A percentile compares a stretch with the other conserved stretches of the same genome.
Conservation (phyloP, 2,113 vertebrate genomes). For the Cheilinus undulatus region DNA sequence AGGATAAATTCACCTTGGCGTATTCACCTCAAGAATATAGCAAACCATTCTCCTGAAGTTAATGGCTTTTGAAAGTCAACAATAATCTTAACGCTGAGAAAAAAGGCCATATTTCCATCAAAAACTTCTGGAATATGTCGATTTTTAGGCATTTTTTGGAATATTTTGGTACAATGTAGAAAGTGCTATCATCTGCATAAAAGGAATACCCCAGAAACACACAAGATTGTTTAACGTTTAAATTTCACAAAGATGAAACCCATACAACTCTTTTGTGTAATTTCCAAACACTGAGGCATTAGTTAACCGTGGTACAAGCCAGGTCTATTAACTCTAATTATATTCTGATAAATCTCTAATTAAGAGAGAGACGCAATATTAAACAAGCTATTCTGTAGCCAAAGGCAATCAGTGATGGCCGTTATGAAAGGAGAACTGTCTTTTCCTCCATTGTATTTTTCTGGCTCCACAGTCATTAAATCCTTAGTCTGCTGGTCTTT, state of each 20-base stretch:
- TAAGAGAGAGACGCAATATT: slow-evolving; percentile 28
- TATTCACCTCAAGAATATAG: not conserved
- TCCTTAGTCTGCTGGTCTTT: slow-evolving; percentile 37
- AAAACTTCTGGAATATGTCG: not conserved
- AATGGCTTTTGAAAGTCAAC: not conserved
- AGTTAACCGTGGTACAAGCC: not conserved
- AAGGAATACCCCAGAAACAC: not conserved
- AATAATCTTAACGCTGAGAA: not conserved
- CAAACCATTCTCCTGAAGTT: not conserved
- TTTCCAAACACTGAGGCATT: slow-evolving; percentile 14
- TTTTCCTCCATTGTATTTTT: slow-evolving; percentile 18
- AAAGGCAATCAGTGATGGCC: slow-evolving; percentile 16
- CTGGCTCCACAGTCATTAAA: slow-evolving; percentile 29
- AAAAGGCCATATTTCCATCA: not conserved
- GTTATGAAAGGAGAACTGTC: slow-evolving; percentile 1
- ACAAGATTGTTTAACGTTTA: not conserved
- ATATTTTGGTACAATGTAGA: too few species aligned
- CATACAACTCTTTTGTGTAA: slow-evolving; percentile 2
- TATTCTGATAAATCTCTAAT: slow-evolving; percentile 50
- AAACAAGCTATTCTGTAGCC: slow-evolving; percentile 18
- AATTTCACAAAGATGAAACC: slow-evolving; percentile 10
- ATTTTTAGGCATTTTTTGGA: not conserved
- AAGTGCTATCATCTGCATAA: not conserved
- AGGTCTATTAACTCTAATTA: slow-evolving; percentile 28
- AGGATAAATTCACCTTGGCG: slow-evolving; percentile 10